These are phyloP conservation scores for Alviniconcha strummeri DNA, from an alignment of 2,888 invertebrate species.

Conservation along the genomic window DNA sequence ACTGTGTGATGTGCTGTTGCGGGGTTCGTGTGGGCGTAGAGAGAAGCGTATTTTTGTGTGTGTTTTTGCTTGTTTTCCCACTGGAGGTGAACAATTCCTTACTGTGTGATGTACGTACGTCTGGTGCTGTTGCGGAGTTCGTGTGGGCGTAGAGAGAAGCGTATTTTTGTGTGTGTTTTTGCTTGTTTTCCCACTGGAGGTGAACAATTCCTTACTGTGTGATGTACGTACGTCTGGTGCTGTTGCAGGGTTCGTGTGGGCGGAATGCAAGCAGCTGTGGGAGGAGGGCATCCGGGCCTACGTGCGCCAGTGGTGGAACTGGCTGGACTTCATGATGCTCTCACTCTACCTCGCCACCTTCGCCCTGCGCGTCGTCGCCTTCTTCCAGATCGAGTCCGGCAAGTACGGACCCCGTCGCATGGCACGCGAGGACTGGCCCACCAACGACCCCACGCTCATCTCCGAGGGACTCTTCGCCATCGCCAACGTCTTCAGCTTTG, in stretches of 20 bases:
- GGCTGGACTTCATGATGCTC: constrained; percentile 78
- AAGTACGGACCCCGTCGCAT: constrained; percentile 71
- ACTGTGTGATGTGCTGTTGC: too few species aligned
- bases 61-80: too few species aligned
- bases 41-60: too few species aligned
- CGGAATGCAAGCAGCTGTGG: constrained; percentile 78
- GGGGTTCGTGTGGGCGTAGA: too few species aligned
- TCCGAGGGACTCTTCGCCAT: constrained; percentile 77
- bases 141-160: too few species aligned
- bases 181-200: too few species aligned
- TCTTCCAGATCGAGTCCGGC: constrained; percentile 65
- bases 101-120: too few species aligned
- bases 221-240: too few species aligned
- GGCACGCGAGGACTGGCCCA: constrained; percentile 74
- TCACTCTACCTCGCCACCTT: constrained; percentile 77
- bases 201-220: too few species aligned
- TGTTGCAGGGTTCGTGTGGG: constrained; percentile 76
- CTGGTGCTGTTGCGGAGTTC: too few species aligned
- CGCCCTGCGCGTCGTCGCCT: constrained; percentile 75
- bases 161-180: too few species aligned
- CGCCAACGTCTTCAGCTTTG: constrained; percentile 78
- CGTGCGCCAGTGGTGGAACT: constrained; percentile 78
- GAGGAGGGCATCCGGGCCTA: constrained; percentile 77
- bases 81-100: too few species aligned
- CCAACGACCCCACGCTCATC: constrained; percentile 76